phyloP scores from a whole-genome alignment of 2,888 invertebrate genomes.

The Autographa pulchrina region DNA sequence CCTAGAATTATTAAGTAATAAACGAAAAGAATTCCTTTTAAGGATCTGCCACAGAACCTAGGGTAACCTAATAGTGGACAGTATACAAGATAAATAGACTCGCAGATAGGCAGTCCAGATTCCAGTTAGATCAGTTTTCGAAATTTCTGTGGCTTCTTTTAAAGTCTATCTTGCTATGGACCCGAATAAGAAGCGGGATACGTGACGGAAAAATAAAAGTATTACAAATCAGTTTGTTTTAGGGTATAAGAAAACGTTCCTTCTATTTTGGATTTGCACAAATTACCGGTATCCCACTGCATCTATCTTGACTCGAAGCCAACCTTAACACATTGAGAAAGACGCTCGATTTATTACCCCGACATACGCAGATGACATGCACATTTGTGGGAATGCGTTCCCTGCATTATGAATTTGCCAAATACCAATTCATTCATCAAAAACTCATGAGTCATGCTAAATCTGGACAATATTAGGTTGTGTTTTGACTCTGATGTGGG shows the following conservation, averaged over 20 bases:
- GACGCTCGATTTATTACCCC: conserved; percentile 43
- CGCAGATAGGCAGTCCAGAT: no score
- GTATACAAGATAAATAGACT: no score
- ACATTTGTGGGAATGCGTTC: conserved; percentile 30
- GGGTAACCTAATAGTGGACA: no score
- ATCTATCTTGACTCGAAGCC: conserved; percentile 1
- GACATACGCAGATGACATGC: conserved; percentile 37
- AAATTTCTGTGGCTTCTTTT: no score
- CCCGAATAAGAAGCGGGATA: neutral
- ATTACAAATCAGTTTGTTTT: no score
- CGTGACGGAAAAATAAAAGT: no score
- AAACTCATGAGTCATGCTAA: conserved; percentile 58
- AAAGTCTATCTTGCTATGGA: no score
- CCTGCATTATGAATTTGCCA: conserved; percentile 44
- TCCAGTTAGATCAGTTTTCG: no score
- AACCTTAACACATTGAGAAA: conserved; percentile 1
- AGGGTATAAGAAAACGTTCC: no score
- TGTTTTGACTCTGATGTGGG: conserved; percentile 55
- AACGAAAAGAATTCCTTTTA: no score
- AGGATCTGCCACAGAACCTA: no score
- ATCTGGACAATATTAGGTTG: conserved; percentile 62
- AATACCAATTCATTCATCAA: conserved; percentile 58
- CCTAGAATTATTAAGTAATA: neutral
- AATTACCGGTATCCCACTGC: neutral
- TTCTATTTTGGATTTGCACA: neutral